Percentiles rank a stretch among this genome's conserved stretches.
These are phyloP conservation scores for Drepana arcuata DNA, from an alignment of 1,140 invertebrate species.

Conservation along the genomic window DNA sequence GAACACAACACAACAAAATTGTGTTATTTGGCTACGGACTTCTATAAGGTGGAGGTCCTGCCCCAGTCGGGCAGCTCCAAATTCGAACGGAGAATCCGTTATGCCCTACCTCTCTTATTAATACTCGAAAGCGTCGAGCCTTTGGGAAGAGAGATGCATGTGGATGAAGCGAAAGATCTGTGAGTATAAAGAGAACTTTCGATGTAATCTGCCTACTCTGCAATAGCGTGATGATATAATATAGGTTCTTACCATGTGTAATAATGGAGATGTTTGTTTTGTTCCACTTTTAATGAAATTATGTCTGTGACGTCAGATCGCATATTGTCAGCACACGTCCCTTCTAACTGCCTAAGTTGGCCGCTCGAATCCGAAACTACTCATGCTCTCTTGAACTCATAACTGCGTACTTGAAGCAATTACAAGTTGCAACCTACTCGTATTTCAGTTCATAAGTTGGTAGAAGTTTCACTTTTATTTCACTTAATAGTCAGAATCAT, in stretches of 20 bases:
- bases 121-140: too few species aligned
- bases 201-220: not conserved
- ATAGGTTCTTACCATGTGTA: not conserved
- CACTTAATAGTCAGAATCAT: not conserved
- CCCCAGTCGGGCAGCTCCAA: too few species aligned
- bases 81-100: too few species aligned
- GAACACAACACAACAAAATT: too few species aligned
- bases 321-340: too few species aligned
- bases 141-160: too few species aligned
- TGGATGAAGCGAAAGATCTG: too few species aligned
- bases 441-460: not conserved
- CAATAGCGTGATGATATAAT: not conserved
- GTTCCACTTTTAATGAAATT: not conserved
- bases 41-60: too few species aligned
- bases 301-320: too few species aligned
- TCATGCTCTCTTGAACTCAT: conserved; percentile 36
- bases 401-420: conserved; percentile 42
- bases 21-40: too few species aligned
- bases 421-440: conserved; percentile 8
- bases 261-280: not conserved
- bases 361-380: conserved; percentile 16
- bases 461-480: not conserved
- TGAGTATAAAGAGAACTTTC: not conserved
- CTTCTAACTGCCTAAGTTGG: not conserved
- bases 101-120: too few species aligned